Evolutionary conservation across 1,140 invertebrate genomes (phyloP), one percentile per base, ranked within the genome.

Genomic region (Augochlora pura): DNA sequence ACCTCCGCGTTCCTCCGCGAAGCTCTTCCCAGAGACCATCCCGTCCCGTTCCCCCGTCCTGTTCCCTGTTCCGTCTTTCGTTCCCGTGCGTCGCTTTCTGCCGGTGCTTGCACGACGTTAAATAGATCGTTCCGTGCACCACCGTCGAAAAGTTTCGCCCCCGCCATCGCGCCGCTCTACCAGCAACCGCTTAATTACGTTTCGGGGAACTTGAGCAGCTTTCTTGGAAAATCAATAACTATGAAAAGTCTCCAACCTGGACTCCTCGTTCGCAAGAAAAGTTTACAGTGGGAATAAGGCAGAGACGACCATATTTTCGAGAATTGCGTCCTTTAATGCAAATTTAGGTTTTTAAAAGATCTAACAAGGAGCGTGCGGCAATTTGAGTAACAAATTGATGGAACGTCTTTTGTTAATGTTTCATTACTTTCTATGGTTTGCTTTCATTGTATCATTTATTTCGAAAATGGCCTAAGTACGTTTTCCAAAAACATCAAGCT

Each of bases 1-100:
- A 84, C 72, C 81, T 71, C 62, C 60, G 59, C 62, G 65, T 52
- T 77, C 67, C 72, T 57, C 76, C 73, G 18, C 23, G 32, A 27
- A 39, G 71, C 66, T 81, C 77, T 72, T 75, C 67, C 52, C 8
- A 16, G 42, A 10, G 42, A 46, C 42, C 42, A 46, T 46, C 42
- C 57, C 67, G 72, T 72, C 68, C 64, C 32, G 32, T 32, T 32
- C 4, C 32, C 32, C 32, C 32, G 32, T 32, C 76, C 62, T 10
- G 10, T 46, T 12, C 42, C 12, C 42, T 46, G 59, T 71, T 60
- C 67, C 77, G 60, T 76, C 70, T 69, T 78, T 78, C 71, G 60
- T 63, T 54, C 52, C 32, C 25, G 14, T 14, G 23, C 46, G 10
- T 54, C 60, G 60, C 14, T 32, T 32, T 32, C 32, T 39, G 27